phyloP scores from a whole-genome alignment of 2,113 vertebrate genomes.

The Gymnorhina tibicen region DNA sequence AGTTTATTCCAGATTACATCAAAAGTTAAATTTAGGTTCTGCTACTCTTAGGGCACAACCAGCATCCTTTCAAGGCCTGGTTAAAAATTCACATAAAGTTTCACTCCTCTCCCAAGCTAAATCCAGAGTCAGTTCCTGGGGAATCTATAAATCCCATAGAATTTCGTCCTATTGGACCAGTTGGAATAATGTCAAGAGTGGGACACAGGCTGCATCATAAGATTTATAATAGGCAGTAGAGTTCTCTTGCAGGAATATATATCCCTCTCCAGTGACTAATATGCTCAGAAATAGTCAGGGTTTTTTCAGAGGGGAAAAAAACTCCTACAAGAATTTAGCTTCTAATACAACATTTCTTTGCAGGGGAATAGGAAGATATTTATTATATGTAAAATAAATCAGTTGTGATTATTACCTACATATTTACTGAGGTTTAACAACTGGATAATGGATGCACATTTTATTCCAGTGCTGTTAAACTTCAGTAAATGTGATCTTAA shows the following conservation, averaged over 20 bases:
- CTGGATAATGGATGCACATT: conserved; percentile 1
- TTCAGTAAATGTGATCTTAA: conserved; percentile 11
- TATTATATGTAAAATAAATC: conserved; percentile 25
- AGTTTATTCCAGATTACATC: background rate
- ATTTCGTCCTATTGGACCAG: background rate
- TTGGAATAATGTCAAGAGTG: background rate
- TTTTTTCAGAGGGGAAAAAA: background rate
- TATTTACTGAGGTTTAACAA: conserved; percentile 39
- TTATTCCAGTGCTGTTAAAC: conserved; percentile 30
- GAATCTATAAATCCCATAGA: background rate
- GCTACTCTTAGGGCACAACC: background rate
- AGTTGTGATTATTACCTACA: background rate
- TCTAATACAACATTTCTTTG: background rate
- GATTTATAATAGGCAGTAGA: background rate
- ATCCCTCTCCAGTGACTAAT: background rate
- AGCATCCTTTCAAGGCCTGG: background rate
- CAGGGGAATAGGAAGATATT: background rate
- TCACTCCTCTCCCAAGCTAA: background rate
- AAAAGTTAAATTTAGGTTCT: background rate
- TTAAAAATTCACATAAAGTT: background rate
- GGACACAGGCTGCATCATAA: background rate
- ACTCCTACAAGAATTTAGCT: background rate
- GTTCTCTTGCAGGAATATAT: background rate
- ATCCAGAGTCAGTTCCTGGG: background rate
- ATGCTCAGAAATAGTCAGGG: background rate